Evolutionary conservation across 1,140 invertebrate species (phyloP).

Genomic region (Pseudomyrmex flavicornis): DNA sequence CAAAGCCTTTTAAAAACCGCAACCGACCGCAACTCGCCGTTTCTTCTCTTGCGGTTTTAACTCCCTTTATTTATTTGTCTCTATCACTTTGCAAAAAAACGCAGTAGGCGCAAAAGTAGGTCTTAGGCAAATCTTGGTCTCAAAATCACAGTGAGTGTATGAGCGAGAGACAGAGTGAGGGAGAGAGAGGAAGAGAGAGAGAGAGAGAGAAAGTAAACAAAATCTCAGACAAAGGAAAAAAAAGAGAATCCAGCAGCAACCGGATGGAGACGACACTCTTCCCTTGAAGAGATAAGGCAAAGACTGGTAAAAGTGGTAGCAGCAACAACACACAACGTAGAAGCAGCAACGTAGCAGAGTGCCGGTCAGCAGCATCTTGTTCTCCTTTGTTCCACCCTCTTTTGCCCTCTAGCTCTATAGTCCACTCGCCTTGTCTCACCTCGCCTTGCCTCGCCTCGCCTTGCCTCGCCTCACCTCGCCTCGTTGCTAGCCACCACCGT

Average conservation of each 20-base stretch:
- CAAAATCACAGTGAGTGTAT: background rate
- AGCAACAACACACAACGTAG: slow-evolving; percentile 51
- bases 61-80: slow-evolving; percentile 69
- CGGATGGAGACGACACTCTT: slow-evolving; percentile 31
- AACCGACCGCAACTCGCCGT: slow-evolving; percentile 66
- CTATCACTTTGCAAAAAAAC: slow-evolving; percentile 71
- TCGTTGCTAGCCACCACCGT: slow-evolving; percentile 30
- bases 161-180: slow-evolving; percentile 8
- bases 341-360: slow-evolving; percentile 55
- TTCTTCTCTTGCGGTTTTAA: slow-evolving; percentile 72
- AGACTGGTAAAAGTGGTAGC: slow-evolving; percentile 51
- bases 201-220: background rate
- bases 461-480: background rate
- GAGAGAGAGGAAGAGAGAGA: background rate
- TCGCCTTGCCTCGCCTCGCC: background rate
- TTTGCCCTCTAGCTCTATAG: slow-evolving; percentile 9
- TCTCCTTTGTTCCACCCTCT: slow-evolving; percentile 54
- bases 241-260: slow-evolving; percentile 41
- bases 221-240: too few species aligned
- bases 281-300: slow-evolving; percentile 30
- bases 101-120: slow-evolving; percentile 77
- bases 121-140: slow-evolving; percentile 66
- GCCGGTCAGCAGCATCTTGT: slow-evolving; percentile 65
- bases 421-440: background rate
- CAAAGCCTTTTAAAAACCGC: slow-evolving; percentile 64